phyloP scores from a whole-genome alignment of 2,113 vertebrate species.

The Pituophis catenifer region DNA sequence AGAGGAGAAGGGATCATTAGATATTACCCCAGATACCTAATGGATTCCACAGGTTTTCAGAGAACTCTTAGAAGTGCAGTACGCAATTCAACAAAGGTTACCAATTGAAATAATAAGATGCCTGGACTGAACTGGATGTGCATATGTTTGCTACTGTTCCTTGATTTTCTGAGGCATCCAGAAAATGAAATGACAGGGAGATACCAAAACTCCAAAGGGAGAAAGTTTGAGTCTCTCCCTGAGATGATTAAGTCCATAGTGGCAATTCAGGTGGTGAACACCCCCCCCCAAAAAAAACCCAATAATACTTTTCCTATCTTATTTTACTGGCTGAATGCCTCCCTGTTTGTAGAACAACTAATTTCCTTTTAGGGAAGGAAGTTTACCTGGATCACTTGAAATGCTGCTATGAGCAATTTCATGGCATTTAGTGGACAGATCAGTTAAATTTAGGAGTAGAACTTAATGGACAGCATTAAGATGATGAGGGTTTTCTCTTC shows the following conservation, averaged over 20 bases:
- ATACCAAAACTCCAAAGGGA: no score
- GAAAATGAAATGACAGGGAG: no score
- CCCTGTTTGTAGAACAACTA: not conserved
- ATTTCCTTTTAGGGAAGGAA: not conserved
- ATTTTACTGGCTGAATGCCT: not conserved
- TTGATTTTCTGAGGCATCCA: not conserved
- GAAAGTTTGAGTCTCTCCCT: no score
- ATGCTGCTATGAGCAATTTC: not conserved
- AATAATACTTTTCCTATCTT: not conserved
- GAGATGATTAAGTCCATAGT: no score
- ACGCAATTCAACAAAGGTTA: not conserved
- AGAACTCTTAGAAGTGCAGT: not conserved
- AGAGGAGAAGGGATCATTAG: not conserved
- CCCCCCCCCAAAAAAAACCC: no score
- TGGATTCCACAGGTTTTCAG: not conserved
- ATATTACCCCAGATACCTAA: not conserved
- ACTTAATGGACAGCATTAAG: not conserved
- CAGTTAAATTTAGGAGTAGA: not conserved
- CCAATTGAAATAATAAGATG: not conserved
- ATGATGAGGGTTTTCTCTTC: not conserved
- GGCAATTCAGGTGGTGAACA: no score
- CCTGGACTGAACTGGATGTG: not conserved
- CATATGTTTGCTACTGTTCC: not conserved
- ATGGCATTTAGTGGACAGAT: not conserved
- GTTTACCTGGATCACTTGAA: not conserved